Base-by-base conservation (phyloP, 1,140 invertebrate species). In the Parasteatoda tepidariorum region DNA sequence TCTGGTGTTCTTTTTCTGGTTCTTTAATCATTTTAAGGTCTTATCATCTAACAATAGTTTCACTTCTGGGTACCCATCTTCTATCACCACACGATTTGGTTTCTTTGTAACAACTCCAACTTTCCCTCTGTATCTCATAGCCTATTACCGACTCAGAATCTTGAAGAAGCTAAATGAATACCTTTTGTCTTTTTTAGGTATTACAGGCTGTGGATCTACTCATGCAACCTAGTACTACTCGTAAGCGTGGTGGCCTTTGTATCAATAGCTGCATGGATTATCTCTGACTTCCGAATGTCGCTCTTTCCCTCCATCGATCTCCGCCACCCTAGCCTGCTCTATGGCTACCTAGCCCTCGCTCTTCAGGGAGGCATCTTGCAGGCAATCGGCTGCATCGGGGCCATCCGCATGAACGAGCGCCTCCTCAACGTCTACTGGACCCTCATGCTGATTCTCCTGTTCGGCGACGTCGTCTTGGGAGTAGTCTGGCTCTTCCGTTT, bases 171-270 rank as follows among this genome's bases (percentile, higher is more conserved):
- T n/a, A n/a, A n/a, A n/a, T n/a, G n/a, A n/a, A n/a, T 54, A 48
- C 22, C 11, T 9, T 15, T 24, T 66, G 26, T 66, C 48, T 41
- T 67, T 33, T 54, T 88, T 88, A 88, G 91, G 86, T 96, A 96
- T 92, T 97, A 97, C 91, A 93, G 95, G 89, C 92, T 96, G 87
- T 96, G 95, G 95, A 96, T 96, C 88, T 96, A 96, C 91, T 94
- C 94, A 87, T 96, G 94, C 92, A 96, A 96, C 91, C 92, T 93
- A 88, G 94, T 94, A 84, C 91, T 96, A 88, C 90, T 96, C 88
- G 91, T 94, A 83, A 94, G 93, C 87, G 94, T 94, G 87, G 88
- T 96, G 64, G 93, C 94, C 31, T 95, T 96, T 89, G 92, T 93
- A 84, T 92, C 93, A 55, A 93, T 94, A 71, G 94, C 94, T 73